A percentile compares a stretch with the other conserved stretches of the same genome.
phyloP scores from a whole-genome alignment of 2,888 invertebrate species.

The Gortyna flavago region DNA sequence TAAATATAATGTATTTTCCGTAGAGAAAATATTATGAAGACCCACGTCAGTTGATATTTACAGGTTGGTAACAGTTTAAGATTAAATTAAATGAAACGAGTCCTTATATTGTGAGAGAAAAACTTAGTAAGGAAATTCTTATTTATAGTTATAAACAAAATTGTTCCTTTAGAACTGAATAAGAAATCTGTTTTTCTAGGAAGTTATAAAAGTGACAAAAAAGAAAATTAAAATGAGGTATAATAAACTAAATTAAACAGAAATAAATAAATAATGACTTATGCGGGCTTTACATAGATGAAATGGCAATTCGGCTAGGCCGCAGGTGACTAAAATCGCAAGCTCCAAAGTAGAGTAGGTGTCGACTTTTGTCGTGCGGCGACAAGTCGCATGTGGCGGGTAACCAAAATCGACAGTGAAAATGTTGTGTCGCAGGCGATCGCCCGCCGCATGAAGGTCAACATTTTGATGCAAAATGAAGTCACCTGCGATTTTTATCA shows the following conservation, averaged over 20 bases:
- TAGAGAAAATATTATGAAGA: slow-evolving; percentile 18
- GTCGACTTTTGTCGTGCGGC: background rate
- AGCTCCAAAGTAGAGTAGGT: background rate
- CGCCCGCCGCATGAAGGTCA: background rate
- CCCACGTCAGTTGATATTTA: background rate
- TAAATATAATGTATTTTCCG: slow-evolving; percentile 21
- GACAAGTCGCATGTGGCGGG: background rate
- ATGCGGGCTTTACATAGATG: background rate
- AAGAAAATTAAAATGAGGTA: background rate
- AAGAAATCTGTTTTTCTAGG: background rate
- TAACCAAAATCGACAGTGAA: background rate
- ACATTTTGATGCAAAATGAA: background rate
- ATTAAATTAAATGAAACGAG: slow-evolving; percentile 4
- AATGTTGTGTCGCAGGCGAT: background rate
- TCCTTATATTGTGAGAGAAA: background rate
- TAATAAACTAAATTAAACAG: too few species aligned
- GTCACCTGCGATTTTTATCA: background rate
- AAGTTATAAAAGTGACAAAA: background rate
- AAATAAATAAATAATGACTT: background rate
- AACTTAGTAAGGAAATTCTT: background rate
- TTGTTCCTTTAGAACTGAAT: background rate
- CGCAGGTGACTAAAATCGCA: background rate
- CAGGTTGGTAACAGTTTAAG: background rate
- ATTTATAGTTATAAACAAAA: too few species aligned
- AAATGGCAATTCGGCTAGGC: background rate